A percentile compares a stretch with the other conserved stretches of the same genome.
phyloP scores from a whole-genome alignment of 1,140 invertebrate genomes.

The Pseudoatta argentina region DNA sequence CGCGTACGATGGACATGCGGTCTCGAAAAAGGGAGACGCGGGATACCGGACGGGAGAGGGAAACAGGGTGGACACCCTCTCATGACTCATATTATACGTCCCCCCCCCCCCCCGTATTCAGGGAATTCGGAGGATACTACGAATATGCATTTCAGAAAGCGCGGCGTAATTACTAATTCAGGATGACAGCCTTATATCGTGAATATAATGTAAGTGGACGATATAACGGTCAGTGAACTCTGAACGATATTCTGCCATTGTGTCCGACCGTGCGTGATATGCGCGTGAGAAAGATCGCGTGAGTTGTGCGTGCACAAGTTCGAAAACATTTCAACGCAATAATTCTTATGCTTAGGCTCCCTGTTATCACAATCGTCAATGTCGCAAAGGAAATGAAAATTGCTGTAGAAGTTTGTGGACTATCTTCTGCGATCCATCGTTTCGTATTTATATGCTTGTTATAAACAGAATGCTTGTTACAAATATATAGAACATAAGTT shows the following conservation, averaged over 20 bases:
- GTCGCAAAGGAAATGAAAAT: constrained; percentile 6
- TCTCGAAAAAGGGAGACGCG: constrained; percentile 79
- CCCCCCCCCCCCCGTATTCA: constrained; percentile 80
- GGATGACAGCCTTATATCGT: constrained; percentile 67
- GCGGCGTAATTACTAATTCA: constrained; percentile 72
- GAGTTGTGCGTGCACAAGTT: constrained; percentile 42
- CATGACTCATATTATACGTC: constrained; percentile 82
- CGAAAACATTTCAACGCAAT: constrained; percentile 41
- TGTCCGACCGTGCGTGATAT: not conserved
- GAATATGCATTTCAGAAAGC: constrained; percentile 75
- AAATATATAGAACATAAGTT: no score
- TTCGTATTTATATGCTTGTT: not conserved
- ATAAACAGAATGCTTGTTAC: not conserved
- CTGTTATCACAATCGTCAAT: not conserved
- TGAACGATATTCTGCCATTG: constrained; percentile 40
- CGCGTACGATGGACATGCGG: constrained; percentile 76
- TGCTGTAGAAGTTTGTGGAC: not conserved
- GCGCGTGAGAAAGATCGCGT: constrained; percentile 30
- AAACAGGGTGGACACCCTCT: constrained; percentile 45
- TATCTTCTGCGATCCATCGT: not conserved
- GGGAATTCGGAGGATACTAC: constrained; percentile 80
- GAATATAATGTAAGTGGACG: constrained; percentile 52
- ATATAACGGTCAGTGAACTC: constrained; percentile 61
- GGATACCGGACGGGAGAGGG: not conserved
- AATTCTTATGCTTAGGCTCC: constrained; percentile 11